Conservation (phyloP, 92 coral and sea anemone species). For the Paragorgia papillata region DNA sequence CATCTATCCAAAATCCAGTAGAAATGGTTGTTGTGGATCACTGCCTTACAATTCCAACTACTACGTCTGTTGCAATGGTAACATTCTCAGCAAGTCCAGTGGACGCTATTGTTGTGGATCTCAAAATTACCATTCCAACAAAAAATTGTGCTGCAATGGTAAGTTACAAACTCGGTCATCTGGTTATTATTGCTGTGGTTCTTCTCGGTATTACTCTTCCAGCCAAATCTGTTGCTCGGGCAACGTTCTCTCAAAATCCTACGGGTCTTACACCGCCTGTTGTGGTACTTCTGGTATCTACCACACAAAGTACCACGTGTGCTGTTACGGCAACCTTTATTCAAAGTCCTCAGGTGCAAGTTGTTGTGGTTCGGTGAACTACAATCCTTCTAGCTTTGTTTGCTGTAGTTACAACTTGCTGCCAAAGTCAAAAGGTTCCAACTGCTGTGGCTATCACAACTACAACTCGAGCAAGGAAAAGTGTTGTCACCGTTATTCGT, state of each 20-base stretch:
- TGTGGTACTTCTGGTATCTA: constrained; percentile 3
- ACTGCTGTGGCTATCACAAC: constrained; percentile 27
- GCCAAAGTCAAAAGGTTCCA: constrained; percentile 15
- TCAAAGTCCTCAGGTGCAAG: constrained; percentile 1
- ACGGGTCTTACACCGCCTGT: constrained; percentile 7
- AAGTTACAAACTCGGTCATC: neutral
- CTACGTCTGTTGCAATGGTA: constrained; percentile 29
- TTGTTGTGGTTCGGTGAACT: constrained; percentile 41
- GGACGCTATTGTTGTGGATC: constrained; percentile 26
- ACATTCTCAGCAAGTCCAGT: neutral
- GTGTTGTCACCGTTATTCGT: constrained; percentile 4
- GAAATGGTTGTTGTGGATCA: neutral
- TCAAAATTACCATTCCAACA: constrained; percentile 25
- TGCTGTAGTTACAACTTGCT: constrained; percentile 37
- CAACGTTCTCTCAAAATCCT: neutral
- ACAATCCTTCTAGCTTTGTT: constrained; percentile 27
- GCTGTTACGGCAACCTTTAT: neutral
- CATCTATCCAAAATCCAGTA: neutral
- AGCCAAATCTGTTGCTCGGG: constrained; percentile 23
- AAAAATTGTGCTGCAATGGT: constrained; percentile 24
- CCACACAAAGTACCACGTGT: neutral
- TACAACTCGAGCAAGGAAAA: constrained; percentile 37
- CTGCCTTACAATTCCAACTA: neutral
- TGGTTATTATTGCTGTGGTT: constrained; percentile 27
- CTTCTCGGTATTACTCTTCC: constrained; percentile 19